A percentile compares a stretch with the other conserved stretches of the same genome.
Conservation (phyloP, 2,888 invertebrate species). For the Germaria angustata region DNA sequence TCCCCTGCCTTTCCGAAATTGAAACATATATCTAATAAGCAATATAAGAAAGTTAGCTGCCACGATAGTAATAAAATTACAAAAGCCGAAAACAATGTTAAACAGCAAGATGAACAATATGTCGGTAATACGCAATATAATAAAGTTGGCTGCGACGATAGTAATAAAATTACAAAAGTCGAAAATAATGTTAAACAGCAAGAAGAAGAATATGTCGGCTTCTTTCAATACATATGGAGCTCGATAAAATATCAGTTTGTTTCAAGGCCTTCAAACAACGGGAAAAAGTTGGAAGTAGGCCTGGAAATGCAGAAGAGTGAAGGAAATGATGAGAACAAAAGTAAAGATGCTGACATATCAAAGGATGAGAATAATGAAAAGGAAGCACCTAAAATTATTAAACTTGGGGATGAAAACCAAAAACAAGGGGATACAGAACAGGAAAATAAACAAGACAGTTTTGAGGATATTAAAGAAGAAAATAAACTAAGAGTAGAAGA, state of each 20-base stretch:
- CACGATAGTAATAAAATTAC: not conserved
- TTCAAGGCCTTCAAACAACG: not conserved
- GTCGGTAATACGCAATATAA: not conserved
- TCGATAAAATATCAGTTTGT: constrained; percentile 20
- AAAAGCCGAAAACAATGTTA: not conserved
- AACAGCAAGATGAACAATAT: not conserved
- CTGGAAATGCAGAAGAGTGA: not conserved
- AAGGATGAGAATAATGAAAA: not conserved
- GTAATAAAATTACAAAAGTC: not conserved
- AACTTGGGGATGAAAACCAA: not conserved
- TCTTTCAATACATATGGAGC: not conserved
- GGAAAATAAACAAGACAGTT: not conserved
- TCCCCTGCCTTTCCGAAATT: not conserved
- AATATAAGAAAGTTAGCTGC: not conserved
- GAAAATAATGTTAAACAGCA: not conserved
- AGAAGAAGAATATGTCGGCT: not conserved
- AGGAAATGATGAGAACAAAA: not conserved
- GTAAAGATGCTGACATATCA: not conserved
- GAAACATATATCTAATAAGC: not conserved
- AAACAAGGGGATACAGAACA: not conserved
- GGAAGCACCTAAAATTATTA: not conserved
- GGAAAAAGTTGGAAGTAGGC: not conserved
- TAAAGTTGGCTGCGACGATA: not conserved
- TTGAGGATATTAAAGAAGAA: not conserved
- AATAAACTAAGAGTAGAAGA: not conserved